phyloP scores from a whole-genome alignment of 2,113 vertebrate genomes.

The Ctenodactylus gundi region DNA sequence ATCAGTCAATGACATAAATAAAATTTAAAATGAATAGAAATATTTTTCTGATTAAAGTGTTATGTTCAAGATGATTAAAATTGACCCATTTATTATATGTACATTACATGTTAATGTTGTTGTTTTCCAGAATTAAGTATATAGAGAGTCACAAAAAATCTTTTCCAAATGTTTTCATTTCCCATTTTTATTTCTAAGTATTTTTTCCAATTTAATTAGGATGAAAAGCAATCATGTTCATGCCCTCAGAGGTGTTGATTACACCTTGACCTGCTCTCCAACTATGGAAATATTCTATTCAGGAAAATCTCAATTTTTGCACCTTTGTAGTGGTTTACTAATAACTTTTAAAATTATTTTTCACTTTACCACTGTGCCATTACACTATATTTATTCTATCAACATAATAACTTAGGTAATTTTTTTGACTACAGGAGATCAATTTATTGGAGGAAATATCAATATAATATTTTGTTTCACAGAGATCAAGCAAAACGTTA shows the following conservation, averaged over 20 bases:
- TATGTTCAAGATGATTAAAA: too few species aligned
- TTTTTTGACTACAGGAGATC: too few species aligned
- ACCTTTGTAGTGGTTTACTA: neutral
- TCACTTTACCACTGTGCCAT: neutral
- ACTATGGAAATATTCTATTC: neutral
- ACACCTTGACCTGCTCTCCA: neutral
- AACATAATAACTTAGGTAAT: neutral
- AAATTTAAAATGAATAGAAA: neutral
- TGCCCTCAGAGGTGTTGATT: neutral
- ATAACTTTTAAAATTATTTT: neutral
- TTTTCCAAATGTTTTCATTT: too few species aligned
- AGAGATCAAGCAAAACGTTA: neutral
- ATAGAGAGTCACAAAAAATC: neutral
- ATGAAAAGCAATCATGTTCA: neutral
- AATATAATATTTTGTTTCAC: neutral
- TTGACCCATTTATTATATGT: neutral
- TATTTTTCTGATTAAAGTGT: too few species aligned
- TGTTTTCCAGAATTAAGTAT: constrained; percentile 11
- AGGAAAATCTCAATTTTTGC: neutral
- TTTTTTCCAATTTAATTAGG: neutral
- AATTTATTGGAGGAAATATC: neutral
- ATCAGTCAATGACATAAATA: neutral
- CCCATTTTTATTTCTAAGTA: too few species aligned
- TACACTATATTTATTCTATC: neutral
- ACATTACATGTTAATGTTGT: neutral